A percentile compares a stretch with the other conserved stretches of the same genome.
phyloP scores from a whole-genome alignment of 2,797 vertebrate genomes.

The Notolabrus celidotus region DNA sequence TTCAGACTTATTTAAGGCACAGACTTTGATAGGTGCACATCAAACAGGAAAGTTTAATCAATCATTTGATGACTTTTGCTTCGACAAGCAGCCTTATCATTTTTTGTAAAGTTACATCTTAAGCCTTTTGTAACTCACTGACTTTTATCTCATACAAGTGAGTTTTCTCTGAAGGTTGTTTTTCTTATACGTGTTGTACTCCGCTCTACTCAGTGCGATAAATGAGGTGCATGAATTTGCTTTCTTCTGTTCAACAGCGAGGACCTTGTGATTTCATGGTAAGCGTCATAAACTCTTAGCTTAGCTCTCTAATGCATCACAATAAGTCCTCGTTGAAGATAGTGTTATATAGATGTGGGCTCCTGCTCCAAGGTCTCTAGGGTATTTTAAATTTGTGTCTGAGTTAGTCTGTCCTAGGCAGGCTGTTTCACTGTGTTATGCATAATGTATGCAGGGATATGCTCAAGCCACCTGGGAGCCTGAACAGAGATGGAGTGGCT shows the following conservation, averaged over 20 bases:
- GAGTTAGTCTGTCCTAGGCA: slow-evolving; percentile 8
- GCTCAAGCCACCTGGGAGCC: slow-evolving; percentile 1
- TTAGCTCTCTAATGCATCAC: background rate
- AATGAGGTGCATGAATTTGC: too few relatives aligned
- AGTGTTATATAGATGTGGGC: background rate
- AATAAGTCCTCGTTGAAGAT: background rate
- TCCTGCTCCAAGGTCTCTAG: slow-evolving; percentile 1
- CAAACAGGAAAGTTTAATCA: too few relatives aligned
- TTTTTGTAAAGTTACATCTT: background rate
- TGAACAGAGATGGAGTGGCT: slow-evolving; percentile 33
- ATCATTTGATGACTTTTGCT: too few relatives aligned
- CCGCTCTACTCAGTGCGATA: background rate
- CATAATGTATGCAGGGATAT: slow-evolving; percentile 25
- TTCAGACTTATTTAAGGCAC: background rate
- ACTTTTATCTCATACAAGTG: background rate
- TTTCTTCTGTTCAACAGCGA: background rate
- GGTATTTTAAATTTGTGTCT: slow-evolving; percentile 9
- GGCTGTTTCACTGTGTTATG: slow-evolving; percentile 27
- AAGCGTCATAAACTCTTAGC: background rate
- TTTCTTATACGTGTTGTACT: background rate
- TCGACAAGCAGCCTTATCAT: too few relatives aligned
- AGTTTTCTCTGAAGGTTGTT: background rate
- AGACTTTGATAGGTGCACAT: background rate
- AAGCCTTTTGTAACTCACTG: background rate
- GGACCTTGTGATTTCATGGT: background rate